These are phyloP conservation scores for Orchesella cincta DNA, from an alignment of 1,140 invertebrate genomes.

Conservation along the genomic window DNA sequence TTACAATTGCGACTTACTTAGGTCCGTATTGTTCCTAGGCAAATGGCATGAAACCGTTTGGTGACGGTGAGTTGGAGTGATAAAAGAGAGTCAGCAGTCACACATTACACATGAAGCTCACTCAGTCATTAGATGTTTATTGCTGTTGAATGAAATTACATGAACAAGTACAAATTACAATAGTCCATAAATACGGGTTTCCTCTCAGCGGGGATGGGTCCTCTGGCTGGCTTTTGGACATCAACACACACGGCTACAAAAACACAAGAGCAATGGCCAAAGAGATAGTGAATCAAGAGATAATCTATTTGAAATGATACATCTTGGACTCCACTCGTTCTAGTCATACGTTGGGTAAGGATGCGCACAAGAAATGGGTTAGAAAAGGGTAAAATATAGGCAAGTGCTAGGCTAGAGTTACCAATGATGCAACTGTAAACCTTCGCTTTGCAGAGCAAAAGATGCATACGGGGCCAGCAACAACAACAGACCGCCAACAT, in stretches of 20 bases:
- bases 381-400: constrained; percentile 1
- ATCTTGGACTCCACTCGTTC: background rate
- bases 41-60: constrained; percentile 25
- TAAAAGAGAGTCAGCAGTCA: background rate
- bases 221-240: background rate
- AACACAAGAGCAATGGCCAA: constrained; percentile 17
- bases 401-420: background rate
- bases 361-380: background rate
- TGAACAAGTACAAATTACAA: constrained; percentile 19
- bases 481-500: constrained; percentile 25
- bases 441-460: constrained; percentile 1
- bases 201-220: constrained; percentile 20
- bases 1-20: constrained; percentile 1
- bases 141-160: constrained; percentile 19
- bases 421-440: background rate
- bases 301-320: constrained; percentile 26
- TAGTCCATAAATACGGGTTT: constrained; percentile 24
- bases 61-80: constrained; percentile 4
- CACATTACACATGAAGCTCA: constrained; percentile 9
- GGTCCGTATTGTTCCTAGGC: background rate
- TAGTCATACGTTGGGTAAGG: background rate
- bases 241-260: background rate
- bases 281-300: constrained; percentile 25
- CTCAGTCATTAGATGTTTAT: constrained; percentile 26
- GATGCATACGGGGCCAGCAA: constrained; percentile 15